Evolutionary conservation across 2,797 vertebrate species (phyloP).

Genomic region (Synaphobranchus kaupii): DNA sequence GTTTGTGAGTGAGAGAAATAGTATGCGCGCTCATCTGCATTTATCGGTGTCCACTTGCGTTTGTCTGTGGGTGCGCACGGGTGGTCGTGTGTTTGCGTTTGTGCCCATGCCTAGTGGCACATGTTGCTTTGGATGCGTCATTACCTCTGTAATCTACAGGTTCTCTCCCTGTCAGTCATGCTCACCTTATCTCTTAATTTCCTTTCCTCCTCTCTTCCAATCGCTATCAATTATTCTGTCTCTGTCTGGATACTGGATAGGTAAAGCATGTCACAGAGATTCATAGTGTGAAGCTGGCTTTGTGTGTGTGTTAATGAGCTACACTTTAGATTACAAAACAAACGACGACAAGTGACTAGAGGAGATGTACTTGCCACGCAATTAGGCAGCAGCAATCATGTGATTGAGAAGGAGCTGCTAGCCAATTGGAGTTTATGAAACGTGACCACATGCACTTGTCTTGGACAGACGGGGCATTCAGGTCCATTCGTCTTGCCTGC

Average conservation of each 20-base stretch:
- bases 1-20: background rate
- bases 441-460: background rate
- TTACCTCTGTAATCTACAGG: conserved; percentile 11
- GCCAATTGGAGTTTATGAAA: background rate
- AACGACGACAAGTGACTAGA: background rate
- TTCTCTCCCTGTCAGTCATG: background rate
- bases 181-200: background rate
- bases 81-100: background rate
- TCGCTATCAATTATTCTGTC: conserved; percentile 21
- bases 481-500: background rate
- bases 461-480: background rate
- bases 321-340: background rate
- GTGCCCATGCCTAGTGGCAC: background rate
- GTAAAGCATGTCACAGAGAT: background rate
- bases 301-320: background rate
- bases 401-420: background rate
- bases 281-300: background rate
- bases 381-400: background rate
- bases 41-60: no score
- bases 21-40: no score
- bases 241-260: background rate
- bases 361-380: background rate
- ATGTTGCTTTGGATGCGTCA: background rate
- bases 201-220: conserved; percentile 14
- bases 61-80: no score